phyloP scores from a whole-genome alignment of 2,797 vertebrate genomes.

The Sebastes oblongus region DNA sequence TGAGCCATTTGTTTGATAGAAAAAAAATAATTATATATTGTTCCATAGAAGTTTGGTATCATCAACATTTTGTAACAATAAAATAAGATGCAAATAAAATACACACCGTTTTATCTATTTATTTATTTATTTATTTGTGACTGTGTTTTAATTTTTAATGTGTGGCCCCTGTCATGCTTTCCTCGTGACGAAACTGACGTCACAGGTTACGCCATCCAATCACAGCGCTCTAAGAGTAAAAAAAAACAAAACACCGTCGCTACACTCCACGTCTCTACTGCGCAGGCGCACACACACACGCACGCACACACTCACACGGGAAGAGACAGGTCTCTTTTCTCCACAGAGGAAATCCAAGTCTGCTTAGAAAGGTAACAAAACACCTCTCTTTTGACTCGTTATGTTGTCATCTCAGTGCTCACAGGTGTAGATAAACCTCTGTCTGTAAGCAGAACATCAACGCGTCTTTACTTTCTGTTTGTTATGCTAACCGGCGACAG shows the following conservation, averaged over 20 bases:
- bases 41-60: too few relatives aligned
- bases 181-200: background rate
- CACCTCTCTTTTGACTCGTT: background rate
- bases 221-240: background rate
- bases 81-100: background rate
- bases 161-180: background rate
- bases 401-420: background rate
- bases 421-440: background rate
- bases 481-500: slow-evolving; percentile 74
- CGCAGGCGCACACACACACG: slow-evolving; percentile 46
- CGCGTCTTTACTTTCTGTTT: slow-evolving; percentile 25
- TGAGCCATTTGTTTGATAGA: too few relatives aligned
- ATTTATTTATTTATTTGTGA: too few relatives aligned
- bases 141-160: background rate
- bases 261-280: slow-evolving; percentile 15
- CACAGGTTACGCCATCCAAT: slow-evolving; percentile 45
- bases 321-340: slow-evolving; percentile 43
- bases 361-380: slow-evolving; percentile 65
- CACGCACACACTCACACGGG: background rate
- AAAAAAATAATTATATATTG: too few relatives aligned
- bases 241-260: background rate
- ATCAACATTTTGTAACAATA: too few relatives aligned
- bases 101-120: background rate
- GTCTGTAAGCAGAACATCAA: background rate
- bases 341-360: slow-evolving; percentile 51